Conservation (phyloP, 1,140 invertebrate species). For the Heliconius congener region DNA sequence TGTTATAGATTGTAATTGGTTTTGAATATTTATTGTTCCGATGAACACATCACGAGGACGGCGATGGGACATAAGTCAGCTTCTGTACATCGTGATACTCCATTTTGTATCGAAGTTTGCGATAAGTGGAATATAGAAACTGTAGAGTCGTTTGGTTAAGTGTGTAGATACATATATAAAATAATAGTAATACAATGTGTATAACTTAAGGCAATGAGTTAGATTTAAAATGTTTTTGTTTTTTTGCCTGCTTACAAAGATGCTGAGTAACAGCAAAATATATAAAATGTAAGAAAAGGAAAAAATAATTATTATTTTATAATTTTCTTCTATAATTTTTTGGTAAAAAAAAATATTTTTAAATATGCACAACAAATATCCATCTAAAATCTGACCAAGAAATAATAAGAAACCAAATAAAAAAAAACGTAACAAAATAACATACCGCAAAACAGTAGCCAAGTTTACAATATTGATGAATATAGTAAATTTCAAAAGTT, state of each 20-base stretch:
- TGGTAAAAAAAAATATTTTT: background rate
- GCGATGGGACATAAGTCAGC: slow-evolving; percentile 72
- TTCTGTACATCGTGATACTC: slow-evolving; percentile 73
- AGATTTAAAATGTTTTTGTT: too few relatives aligned
- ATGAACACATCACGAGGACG: slow-evolving; percentile 74
- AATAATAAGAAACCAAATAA: slow-evolving; percentile 4
- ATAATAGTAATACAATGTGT: too few relatives aligned
- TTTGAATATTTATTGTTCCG: slow-evolving; percentile 74
- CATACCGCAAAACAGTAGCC: slow-evolving; percentile 3
- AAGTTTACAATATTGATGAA: slow-evolving; percentile 7
- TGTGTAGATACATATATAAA: background rate
- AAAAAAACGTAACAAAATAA: background rate
- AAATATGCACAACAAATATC: background rate
- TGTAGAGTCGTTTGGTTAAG: slow-evolving; percentile 39
- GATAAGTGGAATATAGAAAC: slow-evolving; percentile 58
- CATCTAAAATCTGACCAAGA: too few relatives aligned
- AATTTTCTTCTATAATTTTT: background rate
- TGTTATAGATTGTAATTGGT: slow-evolving; percentile 61
- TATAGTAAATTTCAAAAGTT: slow-evolving; percentile 6
- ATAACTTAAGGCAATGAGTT: too few relatives aligned
- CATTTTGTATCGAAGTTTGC: slow-evolving; percentile 74
- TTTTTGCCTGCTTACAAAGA: too few relatives aligned
- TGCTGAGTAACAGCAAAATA: too few relatives aligned
- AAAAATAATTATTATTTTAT: too few relatives aligned
- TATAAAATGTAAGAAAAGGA: too few relatives aligned